A percentile compares a stretch with the other conserved stretches of the same genome.
phyloP scores from a whole-genome alignment of 1,140 invertebrate species.

The Platyscapa corneri region DNA sequence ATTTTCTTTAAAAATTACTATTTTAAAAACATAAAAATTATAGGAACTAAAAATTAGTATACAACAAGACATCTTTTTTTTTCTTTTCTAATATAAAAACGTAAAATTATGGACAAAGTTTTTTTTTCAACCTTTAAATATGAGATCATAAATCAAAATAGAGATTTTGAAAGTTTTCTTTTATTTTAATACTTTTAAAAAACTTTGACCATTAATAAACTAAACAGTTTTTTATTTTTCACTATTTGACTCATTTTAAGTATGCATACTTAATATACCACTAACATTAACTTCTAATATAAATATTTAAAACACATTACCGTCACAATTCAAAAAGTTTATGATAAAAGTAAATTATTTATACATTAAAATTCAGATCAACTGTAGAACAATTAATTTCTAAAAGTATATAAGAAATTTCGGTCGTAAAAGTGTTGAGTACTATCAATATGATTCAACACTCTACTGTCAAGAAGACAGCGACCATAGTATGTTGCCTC shows the following conservation, averaged over 20 bases:
- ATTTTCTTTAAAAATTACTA: background rate
- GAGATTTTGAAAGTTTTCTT: constrained; percentile 24
- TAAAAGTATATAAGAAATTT: constrained; percentile 82
- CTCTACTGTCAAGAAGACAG: constrained; percentile 86
- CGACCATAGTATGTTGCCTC: constrained; percentile 89
- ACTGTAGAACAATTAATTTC: constrained; percentile 50
- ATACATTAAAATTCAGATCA: background rate
- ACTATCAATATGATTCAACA: constrained; percentile 87
- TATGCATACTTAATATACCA: too few relatives aligned
- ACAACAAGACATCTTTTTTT: background rate
- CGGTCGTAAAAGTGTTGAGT: constrained; percentile 87
- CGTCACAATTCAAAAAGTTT: background rate
- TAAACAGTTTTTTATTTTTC: background rate
- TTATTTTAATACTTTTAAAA: background rate
- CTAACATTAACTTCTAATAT: too few relatives aligned
- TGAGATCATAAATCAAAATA: constrained; percentile 36
- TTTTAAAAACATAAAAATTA: background rate
- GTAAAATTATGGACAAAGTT: background rate
- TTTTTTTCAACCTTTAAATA: background rate
- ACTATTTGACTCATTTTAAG: too few relatives aligned
- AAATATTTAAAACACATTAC: too few relatives aligned
- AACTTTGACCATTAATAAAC: background rate
- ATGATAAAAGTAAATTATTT: background rate
- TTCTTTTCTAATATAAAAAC: background rate
- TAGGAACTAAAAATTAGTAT: constrained; percentile 33